Evolutionary conservation across 2,797 vertebrate genomes (phyloP).

Genomic region (Halcyon leucocephala): DNA sequence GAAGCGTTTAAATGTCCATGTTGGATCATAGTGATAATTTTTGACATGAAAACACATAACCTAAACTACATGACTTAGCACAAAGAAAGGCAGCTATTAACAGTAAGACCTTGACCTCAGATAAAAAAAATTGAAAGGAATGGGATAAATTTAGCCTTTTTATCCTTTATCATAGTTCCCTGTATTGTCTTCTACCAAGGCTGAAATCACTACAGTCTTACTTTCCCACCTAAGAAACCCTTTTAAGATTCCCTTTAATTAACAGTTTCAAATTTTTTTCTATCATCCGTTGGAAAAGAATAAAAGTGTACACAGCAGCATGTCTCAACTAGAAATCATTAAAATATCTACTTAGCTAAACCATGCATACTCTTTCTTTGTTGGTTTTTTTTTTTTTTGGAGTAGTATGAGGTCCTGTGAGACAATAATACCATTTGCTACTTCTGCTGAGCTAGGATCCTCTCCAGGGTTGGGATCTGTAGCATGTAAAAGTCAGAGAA

Average conservation of each 20-base stretch:
- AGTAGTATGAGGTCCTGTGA: background rate
- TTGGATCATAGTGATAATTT: background rate
- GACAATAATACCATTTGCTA: background rate
- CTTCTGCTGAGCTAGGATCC: background rate
- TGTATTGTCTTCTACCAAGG: background rate
- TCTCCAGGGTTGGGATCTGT: background rate
- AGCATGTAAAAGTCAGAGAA: background rate
- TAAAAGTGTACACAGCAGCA: background rate
- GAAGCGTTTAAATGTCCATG: background rate
- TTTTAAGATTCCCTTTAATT: background rate
- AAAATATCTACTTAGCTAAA: background rate
- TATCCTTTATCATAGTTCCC: constrained; percentile 13
- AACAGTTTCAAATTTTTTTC: background rate
- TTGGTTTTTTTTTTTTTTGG: background rate
- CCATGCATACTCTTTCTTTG: background rate
- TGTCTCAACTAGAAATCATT: background rate
- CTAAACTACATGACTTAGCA: background rate
- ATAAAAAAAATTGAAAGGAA: background rate
- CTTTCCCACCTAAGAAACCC: background rate
- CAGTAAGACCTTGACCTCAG: constrained; percentile 3
- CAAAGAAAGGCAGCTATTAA: constrained; percentile 15
- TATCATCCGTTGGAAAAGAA: background rate
- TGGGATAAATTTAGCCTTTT: background rate
- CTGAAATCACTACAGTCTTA: background rate
- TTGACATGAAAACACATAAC: background rate